A percentile compares a stretch with the other conserved stretches of the same genome.
Conservation (phyloP, 2,888 invertebrate species). For the Limnephilus rhombicus region DNA sequence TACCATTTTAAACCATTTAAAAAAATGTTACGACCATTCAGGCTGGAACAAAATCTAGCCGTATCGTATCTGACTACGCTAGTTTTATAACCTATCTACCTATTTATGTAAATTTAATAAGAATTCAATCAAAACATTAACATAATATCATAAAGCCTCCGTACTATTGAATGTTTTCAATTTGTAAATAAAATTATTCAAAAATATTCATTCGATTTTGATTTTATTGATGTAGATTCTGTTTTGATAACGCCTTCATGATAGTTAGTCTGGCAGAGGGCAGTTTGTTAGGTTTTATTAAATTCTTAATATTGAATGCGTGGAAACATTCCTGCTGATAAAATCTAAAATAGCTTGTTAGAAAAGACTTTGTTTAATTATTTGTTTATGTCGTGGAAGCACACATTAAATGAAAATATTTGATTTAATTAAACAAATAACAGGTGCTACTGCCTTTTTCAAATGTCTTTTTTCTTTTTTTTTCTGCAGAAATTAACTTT, state of each 20-base stretch:
- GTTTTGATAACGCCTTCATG: neutral
- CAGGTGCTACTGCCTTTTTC: neutral
- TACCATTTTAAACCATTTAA: too few species aligned
- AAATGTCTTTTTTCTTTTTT: too few species aligned
- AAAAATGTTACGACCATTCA: neutral
- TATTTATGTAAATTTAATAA: neutral
- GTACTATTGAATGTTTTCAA: neutral
- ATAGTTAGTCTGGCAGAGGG: neutral
- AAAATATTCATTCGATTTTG: neutral
- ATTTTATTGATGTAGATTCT: neutral
- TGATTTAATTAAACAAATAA: too few species aligned
- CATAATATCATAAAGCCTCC: neutral
- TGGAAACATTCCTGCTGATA: neutral
- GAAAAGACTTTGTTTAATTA: too few species aligned
- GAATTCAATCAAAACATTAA: neutral
- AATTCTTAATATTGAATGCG: neutral
- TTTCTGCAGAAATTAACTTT: too few species aligned
- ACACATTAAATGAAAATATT: neutral
- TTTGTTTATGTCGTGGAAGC: neutral
- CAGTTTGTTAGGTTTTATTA: neutral
- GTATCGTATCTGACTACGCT: neutral
- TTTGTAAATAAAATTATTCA: constrained; percentile 1
- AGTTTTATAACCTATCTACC: neutral
- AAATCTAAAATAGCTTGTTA: neutral
- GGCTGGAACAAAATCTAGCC: neutral